A percentile compares a stretch with the other conserved stretches of the same genome.
Evolutionary conservation across 2,113 vertebrate genomes (phyloP).

Genomic region (Ptyas mucosa): DNA sequence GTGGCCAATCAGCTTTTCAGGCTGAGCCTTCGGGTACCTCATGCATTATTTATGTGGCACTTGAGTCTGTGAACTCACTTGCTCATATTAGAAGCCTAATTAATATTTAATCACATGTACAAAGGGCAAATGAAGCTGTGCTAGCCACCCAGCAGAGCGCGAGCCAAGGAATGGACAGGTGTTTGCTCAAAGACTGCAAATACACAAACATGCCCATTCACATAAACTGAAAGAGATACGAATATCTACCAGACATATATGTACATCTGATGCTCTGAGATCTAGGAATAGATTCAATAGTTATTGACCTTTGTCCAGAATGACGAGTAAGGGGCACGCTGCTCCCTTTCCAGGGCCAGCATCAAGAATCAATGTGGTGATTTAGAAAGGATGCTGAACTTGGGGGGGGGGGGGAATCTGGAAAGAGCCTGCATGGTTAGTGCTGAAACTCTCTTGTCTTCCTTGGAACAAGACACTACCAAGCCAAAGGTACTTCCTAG

Average conservation of each 20-base stretch:
- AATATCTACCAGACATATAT: not conserved
- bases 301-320: not conserved
- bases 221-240: not conserved
- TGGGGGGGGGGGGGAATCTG: not conserved
- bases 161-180: conserved; percentile 55
- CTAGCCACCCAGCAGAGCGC: conserved; percentile 55
- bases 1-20: conserved; percentile 80
- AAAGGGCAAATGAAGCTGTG: conserved; percentile 66
- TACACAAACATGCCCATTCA: not conserved
- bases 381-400: not conserved
- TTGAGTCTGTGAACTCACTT: conserved; percentile 75
- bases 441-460: not conserved
- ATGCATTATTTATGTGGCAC: conserved; percentile 77
- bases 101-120: conserved; percentile 82
- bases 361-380: not conserved
- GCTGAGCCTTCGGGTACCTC: conserved; percentile 79
- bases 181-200: not conserved
- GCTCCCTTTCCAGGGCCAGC: not conserved
- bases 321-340: not conserved
- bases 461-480: not conserved
- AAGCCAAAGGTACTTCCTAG: not conserved
- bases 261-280: not conserved
- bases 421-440: not conserved
- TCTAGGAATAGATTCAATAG: not conserved
- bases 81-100: conserved; percentile 82